Evolutionary conservation across 2,797 vertebrate genomes (phyloP).

Genomic region (Champsocephalus gunnari): DNA sequence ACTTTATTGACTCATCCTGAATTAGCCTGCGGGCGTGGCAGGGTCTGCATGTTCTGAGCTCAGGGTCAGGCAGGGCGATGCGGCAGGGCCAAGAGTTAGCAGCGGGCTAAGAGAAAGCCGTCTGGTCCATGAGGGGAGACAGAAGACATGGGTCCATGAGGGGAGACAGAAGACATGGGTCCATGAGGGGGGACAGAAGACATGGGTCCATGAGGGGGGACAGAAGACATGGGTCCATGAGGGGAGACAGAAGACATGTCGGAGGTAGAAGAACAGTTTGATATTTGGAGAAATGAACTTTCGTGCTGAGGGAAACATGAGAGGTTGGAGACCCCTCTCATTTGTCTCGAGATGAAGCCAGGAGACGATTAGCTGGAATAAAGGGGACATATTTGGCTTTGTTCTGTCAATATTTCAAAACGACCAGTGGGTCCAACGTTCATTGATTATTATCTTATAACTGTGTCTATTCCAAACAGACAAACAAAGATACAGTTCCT

Average conservation of each 20-base stretch:
- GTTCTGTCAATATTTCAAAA: background rate
- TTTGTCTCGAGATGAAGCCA: background rate
- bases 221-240: no score
- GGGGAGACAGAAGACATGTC: background rate
- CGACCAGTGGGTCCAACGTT: background rate
- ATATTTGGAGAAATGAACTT: conserved; percentile 1
- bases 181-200: no score
- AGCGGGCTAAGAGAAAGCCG: conserved; percentile 40
- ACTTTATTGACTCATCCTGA: conserved; percentile 73
- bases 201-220: no score
- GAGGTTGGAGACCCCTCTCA: background rate
- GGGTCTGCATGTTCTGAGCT: conserved; percentile 43
- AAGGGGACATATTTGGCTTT: background rate
- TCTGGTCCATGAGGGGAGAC: conserved; percentile 28
- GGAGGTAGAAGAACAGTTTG: background rate
- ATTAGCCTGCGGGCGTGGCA: conserved; percentile 64
- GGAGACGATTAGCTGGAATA: background rate
- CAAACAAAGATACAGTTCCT: no score
- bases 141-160: background rate
- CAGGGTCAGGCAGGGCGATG: conserved; percentile 48
- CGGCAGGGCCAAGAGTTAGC: conserved; percentile 24
- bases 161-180: no score
- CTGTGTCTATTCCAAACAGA: no score
- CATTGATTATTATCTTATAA: background rate
- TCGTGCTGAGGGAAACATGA: background rate